phyloP scores from a whole-genome alignment of 2,888 invertebrate species.

The Galeopsomyia nigrocyanea region DNA sequence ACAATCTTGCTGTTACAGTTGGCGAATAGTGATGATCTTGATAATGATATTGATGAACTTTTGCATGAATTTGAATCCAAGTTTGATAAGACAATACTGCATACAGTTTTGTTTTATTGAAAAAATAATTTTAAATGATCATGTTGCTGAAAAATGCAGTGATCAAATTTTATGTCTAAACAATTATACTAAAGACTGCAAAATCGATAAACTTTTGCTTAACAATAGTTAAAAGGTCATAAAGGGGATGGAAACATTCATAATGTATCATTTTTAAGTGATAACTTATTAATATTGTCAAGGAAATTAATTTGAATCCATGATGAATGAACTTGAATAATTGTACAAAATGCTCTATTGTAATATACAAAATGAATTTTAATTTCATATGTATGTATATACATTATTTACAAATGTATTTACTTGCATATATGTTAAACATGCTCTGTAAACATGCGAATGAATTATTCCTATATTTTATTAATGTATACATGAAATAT shows the following conservation, averaged over 20 bases:
- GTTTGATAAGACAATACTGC: slow-evolving; percentile 87
- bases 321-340: no score
- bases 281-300: no score
- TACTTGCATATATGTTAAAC: background rate
- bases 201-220: no score
- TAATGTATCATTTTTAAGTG: no score
- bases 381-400: background rate
- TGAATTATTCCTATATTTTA: background rate
- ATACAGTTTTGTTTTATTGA: slow-evolving; percentile 96
- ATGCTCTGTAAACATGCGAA: slow-evolving; percentile 9
- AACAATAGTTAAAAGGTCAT: no score
- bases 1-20: slow-evolving; percentile 71
- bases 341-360: background rate
- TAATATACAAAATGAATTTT: slow-evolving; percentile 4
- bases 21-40: slow-evolving; percentile 90
- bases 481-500: background rate
- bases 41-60: slow-evolving; percentile 97
- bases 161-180: no score
- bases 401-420: background rate
- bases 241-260: no score
- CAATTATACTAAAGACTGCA: no score
- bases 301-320: no score
- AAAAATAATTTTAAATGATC: slow-evolving; percentile 24
- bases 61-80: slow-evolving; percentile 94
- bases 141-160: no score